Evolutionary conservation across 1,140 invertebrate species (phyloP).

Genomic region (Drosophila lacteicornis): DNA sequence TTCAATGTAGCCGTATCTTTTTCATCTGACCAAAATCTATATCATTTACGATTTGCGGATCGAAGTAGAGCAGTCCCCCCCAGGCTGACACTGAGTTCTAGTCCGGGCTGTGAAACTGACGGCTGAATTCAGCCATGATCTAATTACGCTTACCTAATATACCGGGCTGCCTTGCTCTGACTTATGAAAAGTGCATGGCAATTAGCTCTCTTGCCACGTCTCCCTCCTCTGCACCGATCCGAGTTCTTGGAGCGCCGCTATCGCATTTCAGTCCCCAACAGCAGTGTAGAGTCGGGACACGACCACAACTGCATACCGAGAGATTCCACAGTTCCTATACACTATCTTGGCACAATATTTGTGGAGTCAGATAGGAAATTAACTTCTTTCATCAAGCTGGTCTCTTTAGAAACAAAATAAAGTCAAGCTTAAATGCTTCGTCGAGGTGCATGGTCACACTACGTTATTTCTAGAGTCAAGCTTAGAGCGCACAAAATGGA

Average conservation of each 20-base stretch:
- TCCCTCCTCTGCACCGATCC: background rate
- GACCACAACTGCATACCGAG: background rate
- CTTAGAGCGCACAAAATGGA: background rate
- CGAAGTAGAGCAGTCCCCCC: slow-evolving; percentile 1
- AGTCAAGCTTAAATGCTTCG: background rate
- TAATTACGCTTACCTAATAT: slow-evolving; percentile 18
- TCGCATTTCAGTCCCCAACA: slow-evolving; percentile 6
- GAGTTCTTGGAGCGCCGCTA: slow-evolving; percentile 13
- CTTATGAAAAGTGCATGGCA: slow-evolving; percentile 19
- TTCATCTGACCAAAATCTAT: background rate
- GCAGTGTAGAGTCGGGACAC: slow-evolving; percentile 4
- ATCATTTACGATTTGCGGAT: background rate
- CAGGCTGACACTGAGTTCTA: background rate
- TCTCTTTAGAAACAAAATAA: no score
- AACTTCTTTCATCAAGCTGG: no score
- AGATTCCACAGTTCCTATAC: background rate
- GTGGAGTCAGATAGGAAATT: no score
- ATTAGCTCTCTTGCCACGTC: slow-evolving; percentile 8
- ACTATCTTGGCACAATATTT: background rate
- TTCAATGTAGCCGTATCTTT: background rate
- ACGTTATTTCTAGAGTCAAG: background rate
- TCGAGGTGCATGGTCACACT: background rate
- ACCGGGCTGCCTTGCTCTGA: background rate
- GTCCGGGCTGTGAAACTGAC: no score
- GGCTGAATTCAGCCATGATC: slow-evolving; percentile 10